Evolutionary conservation across 2,113 vertebrate genomes (phyloP).

Genomic region (Cygnus atratus): DNA sequence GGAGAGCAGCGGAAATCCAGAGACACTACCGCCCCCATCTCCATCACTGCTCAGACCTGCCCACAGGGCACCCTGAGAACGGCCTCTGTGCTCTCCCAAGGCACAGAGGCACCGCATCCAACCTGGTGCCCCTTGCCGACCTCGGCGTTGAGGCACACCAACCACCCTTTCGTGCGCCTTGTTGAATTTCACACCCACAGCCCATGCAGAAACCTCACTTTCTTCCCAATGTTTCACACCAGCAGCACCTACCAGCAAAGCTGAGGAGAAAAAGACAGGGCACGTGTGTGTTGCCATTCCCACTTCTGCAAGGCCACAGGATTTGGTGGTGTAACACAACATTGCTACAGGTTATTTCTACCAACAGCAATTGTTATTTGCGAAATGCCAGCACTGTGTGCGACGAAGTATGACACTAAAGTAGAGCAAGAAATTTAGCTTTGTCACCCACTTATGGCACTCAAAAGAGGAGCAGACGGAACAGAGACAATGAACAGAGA

Average conservation of each 20-base stretch:
- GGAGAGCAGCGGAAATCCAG: neutral
- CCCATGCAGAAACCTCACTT: neutral
- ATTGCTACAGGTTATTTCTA: neutral
- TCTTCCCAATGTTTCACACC: neutral
- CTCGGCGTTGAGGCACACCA: accelerated
- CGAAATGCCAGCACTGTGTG: neutral
- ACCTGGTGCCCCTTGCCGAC: neutral
- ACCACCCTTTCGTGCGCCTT: neutral
- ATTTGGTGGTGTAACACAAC: neutral
- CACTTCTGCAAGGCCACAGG: neutral
- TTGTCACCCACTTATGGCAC: neutral
- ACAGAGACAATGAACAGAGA: neutral
- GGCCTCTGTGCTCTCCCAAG: neutral
- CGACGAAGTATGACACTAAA: neutral
- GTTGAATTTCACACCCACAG: neutral
- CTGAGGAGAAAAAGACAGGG: accelerated
- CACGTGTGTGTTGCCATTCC: accelerated
- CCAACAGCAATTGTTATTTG: neutral
- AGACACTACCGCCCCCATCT: neutral
- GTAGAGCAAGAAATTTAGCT: neutral
- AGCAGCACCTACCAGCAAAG: neutral
- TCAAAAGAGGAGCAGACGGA: neutral
- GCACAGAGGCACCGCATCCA: neutral
- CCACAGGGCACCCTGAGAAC: neutral
- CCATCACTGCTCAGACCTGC: neutral